Evolutionary conservation across 2,113 vertebrate species (phyloP), one percentile per base, ranked within the genome.

Genomic region (Emydura subglobosa): DNA sequence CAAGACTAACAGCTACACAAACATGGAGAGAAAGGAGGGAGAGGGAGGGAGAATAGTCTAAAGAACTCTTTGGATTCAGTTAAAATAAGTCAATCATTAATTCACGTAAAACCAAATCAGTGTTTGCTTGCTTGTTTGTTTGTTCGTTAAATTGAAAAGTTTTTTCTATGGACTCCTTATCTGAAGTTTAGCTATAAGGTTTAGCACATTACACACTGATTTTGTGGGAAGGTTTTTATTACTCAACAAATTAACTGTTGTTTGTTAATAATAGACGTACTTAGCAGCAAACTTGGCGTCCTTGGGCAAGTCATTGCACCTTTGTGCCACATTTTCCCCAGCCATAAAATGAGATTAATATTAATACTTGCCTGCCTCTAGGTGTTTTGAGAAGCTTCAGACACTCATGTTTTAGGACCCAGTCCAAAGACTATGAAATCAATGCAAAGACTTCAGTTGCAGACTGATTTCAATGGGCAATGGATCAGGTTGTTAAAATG

Each of bases 401-500:
- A 42, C 89, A 89, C 80, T n/a, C 7, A 81, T 91, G 22, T 89
- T 91, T 78, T 94, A 87, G 61, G 57, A 61, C 57, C 50, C 14
- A 19, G 79, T 82, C 27, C 61, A 86, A 91, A 95, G 93, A 44
- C 44, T 82, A 4, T 89, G 89, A 88, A 79, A 79, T 91, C 88
- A 94, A 22, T 78, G 79, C 53, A 81, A 80, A 96, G 57, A 92
- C 84, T 94, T 95, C 25, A 78, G 65, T 39, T n/a, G 34, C 65
- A 1, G 34, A 1, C 49, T 86, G 61, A 94, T 94, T 95, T 97
- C 34, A 85, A 51, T 85, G 29, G 61, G 88, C 65, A 93, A 94
- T 79, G 12, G 53, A 44, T 94, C 87, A 47, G 72, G 39, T 86
- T 96, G 86, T 93, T 84, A 92, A 92, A 95, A 24, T 6, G 55